Conservation (phyloP, 2,888 invertebrate genomes). For the Fragum sueziense region DNA sequence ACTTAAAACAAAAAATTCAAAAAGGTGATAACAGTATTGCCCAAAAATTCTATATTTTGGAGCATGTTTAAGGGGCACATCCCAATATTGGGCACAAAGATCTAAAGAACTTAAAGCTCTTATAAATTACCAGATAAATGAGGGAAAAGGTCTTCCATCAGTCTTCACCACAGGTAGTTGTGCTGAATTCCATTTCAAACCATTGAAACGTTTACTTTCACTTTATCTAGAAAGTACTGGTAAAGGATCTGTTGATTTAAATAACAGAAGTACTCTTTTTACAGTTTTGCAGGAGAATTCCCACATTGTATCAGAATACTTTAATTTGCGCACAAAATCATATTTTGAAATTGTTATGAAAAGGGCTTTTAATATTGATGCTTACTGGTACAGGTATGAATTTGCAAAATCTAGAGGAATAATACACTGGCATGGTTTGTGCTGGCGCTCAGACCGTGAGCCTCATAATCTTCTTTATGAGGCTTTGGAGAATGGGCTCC, state of each 20-base stretch:
- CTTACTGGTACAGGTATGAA: slow-evolving; percentile 66
- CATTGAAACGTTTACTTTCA: slow-evolving; percentile 54
- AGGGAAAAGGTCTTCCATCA: slow-evolving; percentile 55
- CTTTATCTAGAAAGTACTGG: no score
- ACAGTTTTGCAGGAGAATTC: slow-evolving; percentile 56
- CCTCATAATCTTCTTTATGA: slow-evolving; percentile 56
- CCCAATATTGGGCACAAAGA: slow-evolving; percentile 57
- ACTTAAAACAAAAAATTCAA: slow-evolving; percentile 46
- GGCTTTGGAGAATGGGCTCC: slow-evolving; percentile 42
- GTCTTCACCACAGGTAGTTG: slow-evolving; percentile 65
- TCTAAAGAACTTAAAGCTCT: slow-evolving; percentile 44
- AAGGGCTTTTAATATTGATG: slow-evolving; percentile 61
- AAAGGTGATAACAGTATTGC: slow-evolving; percentile 51
- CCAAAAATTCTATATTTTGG: slow-evolving; percentile 56
- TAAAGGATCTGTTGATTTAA: slow-evolving; percentile 48
- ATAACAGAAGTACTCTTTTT: slow-evolving; percentile 44
- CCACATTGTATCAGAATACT: slow-evolving; percentile 61
- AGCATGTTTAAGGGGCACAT: slow-evolving; percentile 44
- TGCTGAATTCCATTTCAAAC: slow-evolving; percentile 65
- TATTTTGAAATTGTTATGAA: slow-evolving; percentile 63
- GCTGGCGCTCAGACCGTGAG: slow-evolving; percentile 54
- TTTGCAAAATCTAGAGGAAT: slow-evolving; percentile 65
- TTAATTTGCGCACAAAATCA: slow-evolving; percentile 47
- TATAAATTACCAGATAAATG: slow-evolving; percentile 53
- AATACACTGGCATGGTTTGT: slow-evolving; percentile 62